These are phyloP conservation scores for Zenarchopterus dispar DNA, from an alignment of 2,797 vertebrate species.

Conservation along the genomic window DNA sequence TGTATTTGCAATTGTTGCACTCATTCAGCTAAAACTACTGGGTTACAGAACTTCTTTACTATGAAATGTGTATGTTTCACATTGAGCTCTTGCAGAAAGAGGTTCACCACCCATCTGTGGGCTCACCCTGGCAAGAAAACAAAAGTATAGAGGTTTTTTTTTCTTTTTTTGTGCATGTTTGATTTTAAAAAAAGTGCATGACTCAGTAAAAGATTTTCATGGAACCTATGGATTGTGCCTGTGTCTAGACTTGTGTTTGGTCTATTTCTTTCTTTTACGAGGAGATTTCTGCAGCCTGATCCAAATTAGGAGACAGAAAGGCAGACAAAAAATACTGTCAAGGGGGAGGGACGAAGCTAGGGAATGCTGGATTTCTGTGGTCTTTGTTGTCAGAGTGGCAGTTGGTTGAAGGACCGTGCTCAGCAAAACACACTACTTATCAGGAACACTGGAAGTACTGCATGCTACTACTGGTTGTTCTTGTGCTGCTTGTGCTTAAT, in stretches of 20 bases:
- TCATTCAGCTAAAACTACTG: background rate
- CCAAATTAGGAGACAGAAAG: background rate
- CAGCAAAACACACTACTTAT: conserved; percentile 19
- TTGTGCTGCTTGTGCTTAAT: background rate
- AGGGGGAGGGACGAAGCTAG: background rate
- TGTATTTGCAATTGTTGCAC: background rate
- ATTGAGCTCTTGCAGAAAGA: background rate
- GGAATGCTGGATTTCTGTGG: background rate
- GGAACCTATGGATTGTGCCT: background rate
- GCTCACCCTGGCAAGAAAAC: background rate
- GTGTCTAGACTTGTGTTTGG: too few species aligned
- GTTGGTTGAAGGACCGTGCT: background rate
- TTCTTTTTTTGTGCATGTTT: background rate
- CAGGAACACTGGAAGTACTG: background rate
- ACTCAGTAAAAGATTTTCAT: background rate
- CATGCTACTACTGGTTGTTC: background rate
- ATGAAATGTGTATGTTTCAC: background rate
- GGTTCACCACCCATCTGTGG: background rate
- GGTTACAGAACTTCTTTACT: background rate
- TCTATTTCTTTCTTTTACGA: background rate
- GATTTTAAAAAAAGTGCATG: too few species aligned
- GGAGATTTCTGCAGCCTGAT: background rate
- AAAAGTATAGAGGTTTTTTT: background rate
- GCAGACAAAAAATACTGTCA: background rate
- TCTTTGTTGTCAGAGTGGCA: background rate